Evolutionary conservation across 2,888 invertebrate species (phyloP), one percentile per base, ranked within the genome.

Genomic region (Amphipoea oculea): DNA sequence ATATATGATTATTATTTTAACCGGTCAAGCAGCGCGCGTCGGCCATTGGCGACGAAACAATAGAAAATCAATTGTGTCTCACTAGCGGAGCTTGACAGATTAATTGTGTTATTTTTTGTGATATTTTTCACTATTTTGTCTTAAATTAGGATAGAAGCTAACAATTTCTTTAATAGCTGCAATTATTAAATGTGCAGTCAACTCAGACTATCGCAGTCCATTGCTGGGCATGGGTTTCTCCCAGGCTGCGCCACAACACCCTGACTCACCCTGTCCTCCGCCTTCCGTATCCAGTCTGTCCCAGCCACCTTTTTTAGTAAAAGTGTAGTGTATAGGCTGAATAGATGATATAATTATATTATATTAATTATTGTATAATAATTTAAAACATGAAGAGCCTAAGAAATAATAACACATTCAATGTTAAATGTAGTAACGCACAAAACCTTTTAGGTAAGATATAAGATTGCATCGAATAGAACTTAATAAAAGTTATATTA

Each of bases 351-450:
- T 51, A 54, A 54, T 48, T 54, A n/a, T 63, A 23, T 36, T 78
- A 70, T 4, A 60, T 51, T 29, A n/a, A 71, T 40, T 67, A 65
- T 68, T 40, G 45, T 73, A 40, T 81, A 17, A 12, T 57, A 74
- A 29, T 29, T 29, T 23, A 45, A 69, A 69, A 63, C 29, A 1
- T 36, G 45, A 79, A 76, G 67, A 83, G 87, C 84, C 84, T 86
- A 85, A 75, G 20, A 66, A 72, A n/a, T 4, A n/a, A n/a, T 76
- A 42, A 65, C 65, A 76, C 62, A 68, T 70, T 57, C n/a, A 79
- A 67, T 83, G 20, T 69, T 57, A 68, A 51, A 67, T 48, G 72
- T 80, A 85, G 81, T 42, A 63, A 87, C 85, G 85, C 87, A 86
- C 87, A 85, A 84, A 70, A 68, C 67, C 54, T 68, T 54, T 0